Conservation (phyloP, 2,797 vertebrate genomes). For the Lacerta agilis region DNA sequence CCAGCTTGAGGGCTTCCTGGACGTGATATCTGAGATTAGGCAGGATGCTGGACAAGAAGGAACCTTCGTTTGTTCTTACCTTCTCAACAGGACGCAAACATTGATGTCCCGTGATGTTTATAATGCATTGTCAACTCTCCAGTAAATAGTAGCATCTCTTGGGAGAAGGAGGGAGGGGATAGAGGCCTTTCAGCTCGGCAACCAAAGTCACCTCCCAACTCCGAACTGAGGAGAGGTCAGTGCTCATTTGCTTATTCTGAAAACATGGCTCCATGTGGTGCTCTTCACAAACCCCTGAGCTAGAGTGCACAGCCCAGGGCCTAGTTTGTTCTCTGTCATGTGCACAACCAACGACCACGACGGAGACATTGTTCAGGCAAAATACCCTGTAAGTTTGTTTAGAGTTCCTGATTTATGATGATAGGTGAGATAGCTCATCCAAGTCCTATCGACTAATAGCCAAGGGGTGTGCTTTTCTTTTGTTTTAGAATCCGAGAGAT, state of each 20-base stretch:
- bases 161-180: background rate
- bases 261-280: background rate
- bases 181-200: background rate
- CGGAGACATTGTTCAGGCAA: constrained; percentile 50
- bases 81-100: no score
- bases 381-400: constrained; percentile 45
- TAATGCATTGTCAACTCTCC: no score
- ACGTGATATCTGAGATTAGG: no score
- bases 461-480: constrained; percentile 62
- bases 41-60: no score
- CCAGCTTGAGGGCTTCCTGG: no score
- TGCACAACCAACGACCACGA: background rate
- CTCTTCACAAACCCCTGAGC: background rate
- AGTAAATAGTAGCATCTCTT: no score
- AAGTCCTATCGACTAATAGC: constrained; percentile 68
- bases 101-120: no score
- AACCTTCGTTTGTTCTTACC: no score
- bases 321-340: background rate
- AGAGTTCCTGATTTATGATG: constrained; percentile 61
- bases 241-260: background rate
- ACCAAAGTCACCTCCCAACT: background rate
- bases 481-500: constrained; percentile 56
- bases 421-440: constrained; percentile 32
- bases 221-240: background rate
- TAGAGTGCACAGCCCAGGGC: no score